phyloP scores from a whole-genome alignment of 1,140 invertebrate species.

The Carcinoscorpius rotundicauda region DNA sequence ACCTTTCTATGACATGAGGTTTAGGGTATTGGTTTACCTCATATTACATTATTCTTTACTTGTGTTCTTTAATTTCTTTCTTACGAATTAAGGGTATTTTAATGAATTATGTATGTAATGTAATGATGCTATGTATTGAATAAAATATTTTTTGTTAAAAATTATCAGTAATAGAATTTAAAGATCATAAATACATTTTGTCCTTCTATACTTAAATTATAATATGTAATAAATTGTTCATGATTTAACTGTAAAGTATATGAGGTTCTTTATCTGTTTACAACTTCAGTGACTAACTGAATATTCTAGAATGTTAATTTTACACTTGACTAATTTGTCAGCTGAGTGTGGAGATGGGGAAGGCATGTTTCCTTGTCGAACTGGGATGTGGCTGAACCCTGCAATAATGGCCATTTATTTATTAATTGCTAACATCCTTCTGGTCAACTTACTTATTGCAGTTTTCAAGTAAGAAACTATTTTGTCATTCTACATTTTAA shows the following conservation, averaged over 20 bases:
- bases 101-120: no score
- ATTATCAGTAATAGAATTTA: background rate
- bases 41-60: no score
- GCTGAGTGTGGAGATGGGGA: background rate
- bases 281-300: no score
- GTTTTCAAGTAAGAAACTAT: conserved; percentile 65
- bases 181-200: background rate
- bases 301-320: no score
- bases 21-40: background rate
- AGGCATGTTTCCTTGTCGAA: conserved; percentile 55
- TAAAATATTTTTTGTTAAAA: no score
- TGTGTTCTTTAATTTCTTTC: no score
- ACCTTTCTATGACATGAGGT: background rate
- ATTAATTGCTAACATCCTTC: conserved; percentile 86
- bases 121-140: no score
- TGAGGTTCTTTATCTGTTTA: no score
- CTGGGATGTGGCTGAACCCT: conserved; percentile 86
- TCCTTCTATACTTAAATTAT: background rate
- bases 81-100: no score
- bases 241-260: no score
- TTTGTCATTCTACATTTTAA: no score
- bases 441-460: conserved; percentile 93
- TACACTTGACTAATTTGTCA: background rate
- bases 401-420: conserved; percentile 90
- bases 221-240: background rate